Percentiles rank a stretch among this genome's conserved stretches.
Evolutionary conservation across 1,140 invertebrate genomes (phyloP).

Genomic region (Chrysoperla carnea): DNA sequence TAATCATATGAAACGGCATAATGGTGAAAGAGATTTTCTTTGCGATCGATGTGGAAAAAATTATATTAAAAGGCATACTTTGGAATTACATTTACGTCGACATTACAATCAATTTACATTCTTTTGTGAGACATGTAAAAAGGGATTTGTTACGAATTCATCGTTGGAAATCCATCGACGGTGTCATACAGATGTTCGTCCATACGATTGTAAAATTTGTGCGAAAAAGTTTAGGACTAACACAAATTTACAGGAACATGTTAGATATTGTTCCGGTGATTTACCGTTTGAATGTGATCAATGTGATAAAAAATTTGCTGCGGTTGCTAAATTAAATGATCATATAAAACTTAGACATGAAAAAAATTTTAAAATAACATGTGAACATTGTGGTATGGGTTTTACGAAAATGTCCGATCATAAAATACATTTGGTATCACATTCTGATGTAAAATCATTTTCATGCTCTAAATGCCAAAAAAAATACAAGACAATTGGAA

Average conservation of each 20-base stretch:
- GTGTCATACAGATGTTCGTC: neutral
- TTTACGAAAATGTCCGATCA: conserved; percentile 18
- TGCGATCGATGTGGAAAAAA: conserved; percentile 9
- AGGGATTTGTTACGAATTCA: neutral
- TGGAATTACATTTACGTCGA: neutral
- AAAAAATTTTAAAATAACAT: conserved; percentile 18
- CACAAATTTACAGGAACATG: conserved; percentile 14
- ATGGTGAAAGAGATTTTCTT: conserved; percentile 5
- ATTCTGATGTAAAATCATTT: conserved; percentile 17
- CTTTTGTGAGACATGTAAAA: conserved; percentile 5
- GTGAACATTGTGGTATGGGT: conserved; percentile 19
- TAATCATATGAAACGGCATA: neutral
- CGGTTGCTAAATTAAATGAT: conserved; percentile 15
- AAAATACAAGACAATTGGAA: conserved; percentile 18
- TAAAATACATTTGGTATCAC: conserved; percentile 16
- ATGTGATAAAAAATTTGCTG: conserved; percentile 18
- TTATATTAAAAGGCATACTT: conserved; percentile 2
- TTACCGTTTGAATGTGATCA: conserved; percentile 15
- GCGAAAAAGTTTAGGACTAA: conserved; percentile 8
- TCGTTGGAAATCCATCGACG: neutral
- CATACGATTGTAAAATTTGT: conserved; percentile 8
- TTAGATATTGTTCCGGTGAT: conserved; percentile 15
- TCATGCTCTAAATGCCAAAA: conserved; percentile 16
- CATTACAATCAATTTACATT: conserved; percentile 1
- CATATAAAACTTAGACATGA: conserved; percentile 18